These are phyloP conservation scores for Linurgus olivaceus DNA, from an alignment of 2,797 vertebrate species.

Conservation along the genomic window DNA sequence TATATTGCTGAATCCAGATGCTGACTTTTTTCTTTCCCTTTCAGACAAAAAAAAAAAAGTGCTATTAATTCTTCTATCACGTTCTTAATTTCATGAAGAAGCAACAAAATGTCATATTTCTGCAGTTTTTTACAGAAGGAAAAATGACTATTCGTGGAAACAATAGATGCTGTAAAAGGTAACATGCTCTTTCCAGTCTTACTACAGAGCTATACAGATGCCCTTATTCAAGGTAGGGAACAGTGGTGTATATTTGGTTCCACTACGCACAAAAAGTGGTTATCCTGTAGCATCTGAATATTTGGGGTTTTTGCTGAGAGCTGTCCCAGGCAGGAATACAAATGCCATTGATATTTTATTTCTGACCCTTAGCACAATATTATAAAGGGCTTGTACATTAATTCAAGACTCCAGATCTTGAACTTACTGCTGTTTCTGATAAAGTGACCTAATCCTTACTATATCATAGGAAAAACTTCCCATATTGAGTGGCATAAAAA, in stretches of 20 bases:
- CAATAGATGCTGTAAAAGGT: not conserved
- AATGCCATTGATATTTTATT: not conserved
- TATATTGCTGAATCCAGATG: not conserved
- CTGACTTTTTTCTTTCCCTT: not conserved
- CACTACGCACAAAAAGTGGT: not conserved
- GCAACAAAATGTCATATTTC: not conserved
- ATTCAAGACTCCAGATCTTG: not conserved
- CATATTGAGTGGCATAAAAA: not conserved
- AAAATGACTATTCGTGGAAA: not conserved
- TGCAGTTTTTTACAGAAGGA: not conserved
- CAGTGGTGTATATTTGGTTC: not conserved
- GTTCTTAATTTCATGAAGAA: not conserved
- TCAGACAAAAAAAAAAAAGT: not conserved
- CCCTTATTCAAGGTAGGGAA: not conserved
- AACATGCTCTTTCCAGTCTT: not conserved
- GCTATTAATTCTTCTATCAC: not conserved
- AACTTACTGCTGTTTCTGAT: not conserved
- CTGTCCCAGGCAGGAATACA: not conserved
- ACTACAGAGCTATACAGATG: not conserved
- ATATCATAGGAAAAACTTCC: not conserved
- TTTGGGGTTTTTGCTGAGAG: not conserved
- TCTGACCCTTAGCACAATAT: not conserved
- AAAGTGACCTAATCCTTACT: not conserved
- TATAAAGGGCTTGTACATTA: not conserved
- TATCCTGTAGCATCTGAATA: not conserved